Percentiles rank a stretch among this genome's conserved stretches.
Evolutionary conservation across 2,113 vertebrate species (phyloP).

Genomic region (Calonectris borealis): DNA sequence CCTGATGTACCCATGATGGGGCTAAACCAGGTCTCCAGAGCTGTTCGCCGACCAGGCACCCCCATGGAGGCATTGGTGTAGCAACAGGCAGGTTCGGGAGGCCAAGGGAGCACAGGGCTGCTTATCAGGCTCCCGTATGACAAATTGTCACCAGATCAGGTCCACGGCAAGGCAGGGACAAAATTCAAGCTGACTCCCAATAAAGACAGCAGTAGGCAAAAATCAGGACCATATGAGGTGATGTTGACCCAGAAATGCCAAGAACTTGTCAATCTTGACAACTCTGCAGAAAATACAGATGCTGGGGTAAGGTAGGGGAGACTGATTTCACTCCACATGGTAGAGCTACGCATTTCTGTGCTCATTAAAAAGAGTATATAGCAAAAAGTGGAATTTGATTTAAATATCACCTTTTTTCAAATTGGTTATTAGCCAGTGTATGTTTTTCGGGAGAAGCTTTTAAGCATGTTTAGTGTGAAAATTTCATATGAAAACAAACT

Average conservation of each 20-base stretch:
- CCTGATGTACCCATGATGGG: background rate
- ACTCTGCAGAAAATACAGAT: background rate
- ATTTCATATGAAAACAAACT: background rate
- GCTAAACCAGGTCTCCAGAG: background rate
- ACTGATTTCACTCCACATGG: background rate
- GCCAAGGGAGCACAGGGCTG: background rate
- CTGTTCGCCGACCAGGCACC: background rate
- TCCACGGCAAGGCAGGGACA: background rate
- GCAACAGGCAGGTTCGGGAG: background rate
- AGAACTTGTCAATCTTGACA: background rate
- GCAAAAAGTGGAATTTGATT: background rate
- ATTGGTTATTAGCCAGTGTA: fast-evolving
- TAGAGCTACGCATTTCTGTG: background rate
- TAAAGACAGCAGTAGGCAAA: background rate
- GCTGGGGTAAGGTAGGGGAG: background rate
- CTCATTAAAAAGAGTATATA: background rate
- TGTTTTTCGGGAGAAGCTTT: background rate
- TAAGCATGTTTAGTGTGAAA: background rate
- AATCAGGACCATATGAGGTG: background rate
- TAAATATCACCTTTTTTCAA: background rate
- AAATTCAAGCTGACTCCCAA: background rate
- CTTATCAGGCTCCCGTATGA: background rate
- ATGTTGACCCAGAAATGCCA: background rate
- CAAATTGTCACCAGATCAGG: background rate
- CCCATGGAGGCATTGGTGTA: fast-evolving